phyloP scores from a whole-genome alignment of 2,888 invertebrate genomes.

The Azorinus chamasolen region DNA sequence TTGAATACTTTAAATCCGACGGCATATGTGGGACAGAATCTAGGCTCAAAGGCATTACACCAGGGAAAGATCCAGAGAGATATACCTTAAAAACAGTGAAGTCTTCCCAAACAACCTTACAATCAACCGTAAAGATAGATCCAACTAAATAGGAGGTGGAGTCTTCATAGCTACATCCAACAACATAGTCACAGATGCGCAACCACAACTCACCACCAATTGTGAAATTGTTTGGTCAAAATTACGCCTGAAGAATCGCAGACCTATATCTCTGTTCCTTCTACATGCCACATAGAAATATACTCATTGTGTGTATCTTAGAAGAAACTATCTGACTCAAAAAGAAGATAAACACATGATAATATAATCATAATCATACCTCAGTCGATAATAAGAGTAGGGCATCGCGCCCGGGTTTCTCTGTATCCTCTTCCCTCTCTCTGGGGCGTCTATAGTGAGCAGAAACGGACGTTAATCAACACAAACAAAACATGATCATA shows the following conservation, averaged over 20 bases:
- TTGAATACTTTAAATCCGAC: conserved; percentile 31
- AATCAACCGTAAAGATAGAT: conserved; percentile 31
- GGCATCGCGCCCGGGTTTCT: no score
- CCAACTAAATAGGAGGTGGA: conserved; percentile 25
- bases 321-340: not conserved
- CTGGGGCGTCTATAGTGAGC: no score
- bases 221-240: conserved; percentile 42
- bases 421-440: no score
- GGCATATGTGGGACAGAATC: conserved; percentile 33
- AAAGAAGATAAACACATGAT: conserved; percentile 31
- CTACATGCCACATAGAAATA: conserved; percentile 46
- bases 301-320: not conserved
- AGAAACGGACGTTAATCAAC: no score
- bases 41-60: conserved; percentile 35
- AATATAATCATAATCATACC: no score
- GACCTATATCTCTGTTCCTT: conserved; percentile 35
- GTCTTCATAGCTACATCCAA: conserved; percentile 16
- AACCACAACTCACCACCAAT: conserved; percentile 30
- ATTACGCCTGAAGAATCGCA: conserved; percentile 2
- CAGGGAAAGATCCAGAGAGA: conserved; percentile 24
- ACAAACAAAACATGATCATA: no score
- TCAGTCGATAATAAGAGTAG: no score
- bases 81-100: conserved; percentile 23
- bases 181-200: conserved; percentile 8
- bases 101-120: conserved; percentile 5